These are phyloP conservation scores for Chaenogobius annularis DNA, from an alignment of 2,113 vertebrate species.

Conservation along the genomic window DNA sequence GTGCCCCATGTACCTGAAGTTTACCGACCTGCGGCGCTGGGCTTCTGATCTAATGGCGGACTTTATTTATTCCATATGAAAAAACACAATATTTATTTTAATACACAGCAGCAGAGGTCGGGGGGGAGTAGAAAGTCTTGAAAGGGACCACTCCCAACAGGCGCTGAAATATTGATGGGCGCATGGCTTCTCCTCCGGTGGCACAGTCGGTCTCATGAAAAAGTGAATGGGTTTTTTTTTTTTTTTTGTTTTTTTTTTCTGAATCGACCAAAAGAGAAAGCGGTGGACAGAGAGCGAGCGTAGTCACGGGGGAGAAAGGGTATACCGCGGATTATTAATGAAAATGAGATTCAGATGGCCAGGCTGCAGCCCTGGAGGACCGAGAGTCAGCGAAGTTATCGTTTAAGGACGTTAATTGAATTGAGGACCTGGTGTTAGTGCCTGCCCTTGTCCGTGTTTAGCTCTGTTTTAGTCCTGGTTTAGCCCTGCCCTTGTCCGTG, in stretches of 20 bases:
- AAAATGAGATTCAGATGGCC: too few relatives aligned
- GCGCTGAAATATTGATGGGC: conserved; percentile 77
- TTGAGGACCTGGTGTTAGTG: too few relatives aligned
- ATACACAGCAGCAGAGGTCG: conserved; percentile 39
- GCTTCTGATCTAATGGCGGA: conserved; percentile 58
- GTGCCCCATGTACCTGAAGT: conserved; percentile 43
- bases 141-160: conserved; percentile 58
- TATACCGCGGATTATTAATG: too few relatives aligned
- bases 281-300: too few relatives aligned
- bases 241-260: too few relatives aligned
- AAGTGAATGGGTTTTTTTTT: conserved; percentile 59
- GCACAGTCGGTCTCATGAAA: conserved; percentile 57
- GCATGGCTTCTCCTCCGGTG: conserved; percentile 41
- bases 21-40: conserved; percentile 53
- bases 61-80: conserved; percentile 67
- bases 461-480: too few relatives aligned
- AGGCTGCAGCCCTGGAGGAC: too few relatives aligned
- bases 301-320: too few relatives aligned
- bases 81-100: conserved; percentile 69
- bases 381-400: too few relatives aligned
- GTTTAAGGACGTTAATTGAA: too few relatives aligned
- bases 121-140: conserved; percentile 59
- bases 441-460: too few relatives aligned
- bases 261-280: conserved; percentile 40
- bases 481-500: too few relatives aligned